Percentiles rank a stretch among this genome's conserved stretches.
Evolutionary conservation across 2,797 vertebrate genomes (phyloP).

Genomic region (Squalus acanthias): DNA sequence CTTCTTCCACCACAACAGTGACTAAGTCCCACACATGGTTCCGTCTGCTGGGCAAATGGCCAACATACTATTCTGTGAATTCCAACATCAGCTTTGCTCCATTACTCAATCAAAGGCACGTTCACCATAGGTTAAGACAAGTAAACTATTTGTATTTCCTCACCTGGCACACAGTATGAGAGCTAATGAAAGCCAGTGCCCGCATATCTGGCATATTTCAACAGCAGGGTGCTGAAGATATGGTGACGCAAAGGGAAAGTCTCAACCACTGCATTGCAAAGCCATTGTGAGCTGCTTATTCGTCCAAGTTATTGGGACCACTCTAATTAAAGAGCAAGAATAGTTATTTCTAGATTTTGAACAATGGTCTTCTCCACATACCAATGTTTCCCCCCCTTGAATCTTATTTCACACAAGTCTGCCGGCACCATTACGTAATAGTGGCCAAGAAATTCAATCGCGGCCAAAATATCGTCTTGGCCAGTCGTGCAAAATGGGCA

Average conservation of each 20-base stretch:
- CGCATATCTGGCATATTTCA: not conserved
- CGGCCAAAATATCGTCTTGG: not conserved
- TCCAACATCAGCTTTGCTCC: not conserved
- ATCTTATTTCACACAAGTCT: not conserved
- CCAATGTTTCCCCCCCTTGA: not conserved
- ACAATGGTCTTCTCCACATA: not conserved
- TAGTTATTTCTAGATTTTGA: not conserved
- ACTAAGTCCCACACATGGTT: slow-evolving; percentile 23
- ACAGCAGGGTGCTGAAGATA: not conserved
- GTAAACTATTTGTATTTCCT: slow-evolving; percentile 27
- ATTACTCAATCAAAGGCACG: slow-evolving; percentile 23
- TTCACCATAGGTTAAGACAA: not conserved
- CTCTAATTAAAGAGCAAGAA: not conserved
- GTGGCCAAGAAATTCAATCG: not conserved
- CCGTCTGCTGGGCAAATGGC: slow-evolving; percentile 31
- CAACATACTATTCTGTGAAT: slow-evolving; percentile 16
- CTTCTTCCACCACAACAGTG: not conserved
- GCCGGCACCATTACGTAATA: not conserved
- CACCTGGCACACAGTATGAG: not conserved
- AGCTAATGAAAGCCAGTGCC: not conserved
- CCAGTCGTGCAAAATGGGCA: not conserved
- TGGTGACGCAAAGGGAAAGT: not conserved
- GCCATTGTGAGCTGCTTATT: not conserved
- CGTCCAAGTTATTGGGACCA: not conserved
- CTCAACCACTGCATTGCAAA: not conserved